phyloP scores from a whole-genome alignment of 2,888 invertebrate species.

The Nowickia ferox region DNA sequence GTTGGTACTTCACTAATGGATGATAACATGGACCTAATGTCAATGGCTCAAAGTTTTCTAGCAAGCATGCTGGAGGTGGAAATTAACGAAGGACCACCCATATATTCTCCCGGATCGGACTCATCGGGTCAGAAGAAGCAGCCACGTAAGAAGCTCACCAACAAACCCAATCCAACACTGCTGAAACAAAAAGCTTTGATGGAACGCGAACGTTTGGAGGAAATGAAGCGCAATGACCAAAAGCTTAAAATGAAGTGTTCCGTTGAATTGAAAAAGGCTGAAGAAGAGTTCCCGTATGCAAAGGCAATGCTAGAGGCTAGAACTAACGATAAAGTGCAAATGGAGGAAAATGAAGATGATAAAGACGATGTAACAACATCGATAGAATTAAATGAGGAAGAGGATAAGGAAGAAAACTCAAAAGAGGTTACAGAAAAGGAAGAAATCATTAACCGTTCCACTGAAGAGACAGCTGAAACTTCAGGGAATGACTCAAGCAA shows the following conservation, averaged over 20 bases:
- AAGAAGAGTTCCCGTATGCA: conserved; percentile 78
- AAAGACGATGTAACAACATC: neutral
- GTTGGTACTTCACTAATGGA: conserved; percentile 1
- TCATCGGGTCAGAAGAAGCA: conserved; percentile 77
- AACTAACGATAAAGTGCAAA: conserved; percentile 27
- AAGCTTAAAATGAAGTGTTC: conserved; percentile 80
- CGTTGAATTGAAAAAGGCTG: conserved; percentile 78
- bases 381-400: conserved; percentile 19
- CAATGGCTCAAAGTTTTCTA: conserved; percentile 76
- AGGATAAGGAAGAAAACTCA: conserved; percentile 5
- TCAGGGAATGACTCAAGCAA: conserved; percentile 9
- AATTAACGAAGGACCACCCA: conserved; percentile 74
- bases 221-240: conserved; percentile 79
- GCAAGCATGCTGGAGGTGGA: conserved; percentile 82
- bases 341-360: conserved; percentile 28
- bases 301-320: conserved; percentile 75
- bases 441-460: conserved; percentile 70
- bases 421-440: conserved; percentile 70
- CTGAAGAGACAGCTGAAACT: conserved; percentile 60
- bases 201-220: conserved; percentile 79
- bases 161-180: conserved; percentile 82
- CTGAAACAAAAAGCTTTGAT: conserved; percentile 79
- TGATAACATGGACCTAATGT: conserved; percentile 70
- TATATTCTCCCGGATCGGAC: conserved; percentile 51
- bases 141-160: conserved; percentile 81